Evolutionary conservation across 2,888 invertebrate species (phyloP).

Genomic region (Phortica okadai): DNA sequence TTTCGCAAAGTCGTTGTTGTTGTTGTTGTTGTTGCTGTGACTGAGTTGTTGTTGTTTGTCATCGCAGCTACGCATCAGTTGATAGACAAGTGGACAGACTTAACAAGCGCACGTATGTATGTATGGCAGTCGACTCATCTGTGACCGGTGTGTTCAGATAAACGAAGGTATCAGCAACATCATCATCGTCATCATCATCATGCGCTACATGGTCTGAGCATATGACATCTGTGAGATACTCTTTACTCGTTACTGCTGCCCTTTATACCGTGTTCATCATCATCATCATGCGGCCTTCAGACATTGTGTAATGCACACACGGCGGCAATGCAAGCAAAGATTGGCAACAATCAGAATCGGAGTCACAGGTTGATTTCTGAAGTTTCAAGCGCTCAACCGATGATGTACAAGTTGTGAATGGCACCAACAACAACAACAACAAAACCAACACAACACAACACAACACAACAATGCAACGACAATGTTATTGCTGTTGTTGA

Average conservation of each 20-base stretch:
- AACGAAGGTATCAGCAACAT: background rate
- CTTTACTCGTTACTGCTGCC: background rate
- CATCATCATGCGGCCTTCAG: background rate
- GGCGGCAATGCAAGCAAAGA: slow-evolving; percentile 42
- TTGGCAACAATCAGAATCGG: slow-evolving; percentile 32
- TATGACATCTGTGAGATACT: slow-evolving; percentile 23
- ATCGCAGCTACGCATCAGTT: slow-evolving; percentile 20
- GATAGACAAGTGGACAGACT: slow-evolving; percentile 7
- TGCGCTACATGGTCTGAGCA: slow-evolving; percentile 13
- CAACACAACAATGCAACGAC: slow-evolving; percentile 5
- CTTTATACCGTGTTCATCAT: background rate
- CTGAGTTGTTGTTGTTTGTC: slow-evolving; percentile 11
- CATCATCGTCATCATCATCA: background rate
- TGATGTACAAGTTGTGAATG: background rate
- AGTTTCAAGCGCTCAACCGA: slow-evolving; percentile 20
- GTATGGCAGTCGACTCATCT: background rate
- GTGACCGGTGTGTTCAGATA: background rate
- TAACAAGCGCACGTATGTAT: background rate
- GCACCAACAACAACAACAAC: background rate
- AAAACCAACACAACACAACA: background rate
- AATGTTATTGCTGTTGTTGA: background rate
- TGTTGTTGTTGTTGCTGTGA: background rate
- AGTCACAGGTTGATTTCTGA: slow-evolving; percentile 56
- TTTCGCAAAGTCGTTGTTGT: background rate
- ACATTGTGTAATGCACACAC: background rate